Base-by-base conservation (phyloP, 2,113 vertebrate species). In the Ceratotherium simum region DNA sequence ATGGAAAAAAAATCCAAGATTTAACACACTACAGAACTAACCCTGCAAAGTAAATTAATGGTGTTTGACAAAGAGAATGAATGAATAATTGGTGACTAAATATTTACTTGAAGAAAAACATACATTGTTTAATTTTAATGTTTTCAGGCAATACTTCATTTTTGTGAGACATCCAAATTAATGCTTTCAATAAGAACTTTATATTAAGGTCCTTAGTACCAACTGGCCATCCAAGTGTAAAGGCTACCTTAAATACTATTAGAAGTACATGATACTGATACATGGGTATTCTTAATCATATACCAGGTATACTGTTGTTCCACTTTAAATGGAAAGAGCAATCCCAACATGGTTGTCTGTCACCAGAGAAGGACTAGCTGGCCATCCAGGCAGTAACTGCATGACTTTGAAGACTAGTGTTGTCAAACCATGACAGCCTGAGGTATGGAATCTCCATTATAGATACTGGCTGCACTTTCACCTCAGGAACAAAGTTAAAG, bases 71-170 rank as follows among this genome's bases (percentile, higher is more conserved):
- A 67, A 58, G 31, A 23, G 23, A 93, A 70, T 69, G 33, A 69
- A 56, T 76, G 36, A 84, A 29, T 76, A 67, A 48, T 36, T 58
- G 46, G 58, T n/a, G 58, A 23, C 90, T 75, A 90, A 75, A 56
- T 64, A 90, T 83, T 95, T 82, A 72, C 25, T 73, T 64, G 46
- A 81, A 82, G 85, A 83, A 91, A 91, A 48, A 69, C n/a, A 60
- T 51, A 60, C 12, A 85, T 51, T 76, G 39, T 51, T 78, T 79
- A 51, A 81, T 79, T 89, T 81, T 89, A 62, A 79, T n/a, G 39
- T 36, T 46, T 84, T 84, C 11, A 75, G 36, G 79, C 29, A 36
- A 58, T 42, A 58, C 23, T 76, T 78, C 8, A 76, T 58, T 91
- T 72, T 60, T 39, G 42, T 78, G 62, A 58, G 13, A 51, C 42